A percentile compares a stretch with the other conserved stretches of the same genome.
phyloP scores from a whole-genome alignment of 2,113 vertebrate genomes.

The Salminus brasiliensis region DNA sequence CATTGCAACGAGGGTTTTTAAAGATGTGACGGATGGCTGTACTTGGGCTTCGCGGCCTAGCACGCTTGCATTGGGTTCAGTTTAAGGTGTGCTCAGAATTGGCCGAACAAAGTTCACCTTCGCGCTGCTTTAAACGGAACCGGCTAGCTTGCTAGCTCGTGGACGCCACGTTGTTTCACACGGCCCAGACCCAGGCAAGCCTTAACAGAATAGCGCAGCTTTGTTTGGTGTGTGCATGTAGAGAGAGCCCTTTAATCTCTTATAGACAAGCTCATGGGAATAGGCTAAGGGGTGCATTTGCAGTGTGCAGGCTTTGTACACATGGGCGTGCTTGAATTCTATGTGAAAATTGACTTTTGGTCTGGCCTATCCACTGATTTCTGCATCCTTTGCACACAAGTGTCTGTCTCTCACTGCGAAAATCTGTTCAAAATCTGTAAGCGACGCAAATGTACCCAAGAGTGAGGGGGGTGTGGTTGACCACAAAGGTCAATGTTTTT shows the following conservation, averaged over 20 bases:
- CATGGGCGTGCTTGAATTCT: neutral
- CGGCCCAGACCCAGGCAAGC: constrained; percentile 8
- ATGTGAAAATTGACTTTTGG: neutral
- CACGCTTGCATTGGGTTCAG: neutral
- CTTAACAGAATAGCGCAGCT: constrained; percentile 37
- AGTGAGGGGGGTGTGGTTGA: neutral
- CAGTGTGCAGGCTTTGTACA: neutral
- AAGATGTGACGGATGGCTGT: neutral
- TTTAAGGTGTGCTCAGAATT: neutral
- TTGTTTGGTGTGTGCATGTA: neutral
- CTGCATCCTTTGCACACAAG: neutral
- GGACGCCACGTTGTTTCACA: neutral
- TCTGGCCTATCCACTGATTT: neutral
- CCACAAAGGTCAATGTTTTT: neutral
- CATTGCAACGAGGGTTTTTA: neutral
- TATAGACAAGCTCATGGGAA: neutral
- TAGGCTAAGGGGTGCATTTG: neutral
- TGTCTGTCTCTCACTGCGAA: neutral
- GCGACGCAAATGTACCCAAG: neutral
- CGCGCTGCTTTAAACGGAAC: neutral
- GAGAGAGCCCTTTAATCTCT: neutral
- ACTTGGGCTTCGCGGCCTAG: neutral
- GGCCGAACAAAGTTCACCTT: neutral
- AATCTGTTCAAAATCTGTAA: neutral
- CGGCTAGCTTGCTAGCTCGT: neutral